phyloP scores from a whole-genome alignment of 2,888 invertebrate genomes.

The Mellilla xanthometata region DNA sequence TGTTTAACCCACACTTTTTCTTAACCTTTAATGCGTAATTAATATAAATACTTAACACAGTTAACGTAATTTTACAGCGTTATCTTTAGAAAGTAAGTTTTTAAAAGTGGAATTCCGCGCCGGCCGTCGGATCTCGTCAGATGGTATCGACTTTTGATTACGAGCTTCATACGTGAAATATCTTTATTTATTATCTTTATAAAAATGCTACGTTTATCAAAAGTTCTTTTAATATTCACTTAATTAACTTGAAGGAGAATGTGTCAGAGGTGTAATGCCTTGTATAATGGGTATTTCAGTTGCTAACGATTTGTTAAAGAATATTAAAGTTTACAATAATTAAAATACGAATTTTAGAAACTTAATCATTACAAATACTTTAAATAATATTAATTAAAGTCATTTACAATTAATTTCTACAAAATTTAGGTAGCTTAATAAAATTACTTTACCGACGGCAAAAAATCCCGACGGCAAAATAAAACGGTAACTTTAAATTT shows the following conservation, averaged over 20 bases:
- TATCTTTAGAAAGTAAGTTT: conserved; percentile 16
- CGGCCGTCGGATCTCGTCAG: conserved; percentile 13
- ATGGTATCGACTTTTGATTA: conserved; percentile 19
- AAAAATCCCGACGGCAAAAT: too few species aligned
- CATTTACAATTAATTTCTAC: too few species aligned
- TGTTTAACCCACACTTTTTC: conserved; percentile 4
- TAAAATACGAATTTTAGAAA: too few species aligned
- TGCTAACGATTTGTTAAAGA: too few species aligned
- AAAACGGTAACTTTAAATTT: too few species aligned
- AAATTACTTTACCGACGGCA: too few species aligned
- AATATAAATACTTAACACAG: conserved; percentile 11
- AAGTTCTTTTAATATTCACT: conserved; percentile 8
- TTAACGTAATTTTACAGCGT: conserved; percentile 15
- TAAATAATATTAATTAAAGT: too few species aligned
- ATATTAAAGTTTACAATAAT: too few species aligned
- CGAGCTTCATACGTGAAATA: conserved; percentile 11
- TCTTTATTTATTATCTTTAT: conserved; percentile 12
- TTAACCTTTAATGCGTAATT: conserved; percentile 9
- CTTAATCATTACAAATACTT: too few species aligned
- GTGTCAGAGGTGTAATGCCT: too few species aligned
- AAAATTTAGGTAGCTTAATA: too few species aligned
- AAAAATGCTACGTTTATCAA: conserved; percentile 14
- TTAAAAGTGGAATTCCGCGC: conserved; percentile 4
- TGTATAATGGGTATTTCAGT: too few species aligned
- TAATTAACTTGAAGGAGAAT: not conserved